Evolutionary conservation across 2,113 vertebrate genomes (phyloP), one percentile per base, ranked within the genome.

Genomic region (Dipodomys stephensi): DNA sequence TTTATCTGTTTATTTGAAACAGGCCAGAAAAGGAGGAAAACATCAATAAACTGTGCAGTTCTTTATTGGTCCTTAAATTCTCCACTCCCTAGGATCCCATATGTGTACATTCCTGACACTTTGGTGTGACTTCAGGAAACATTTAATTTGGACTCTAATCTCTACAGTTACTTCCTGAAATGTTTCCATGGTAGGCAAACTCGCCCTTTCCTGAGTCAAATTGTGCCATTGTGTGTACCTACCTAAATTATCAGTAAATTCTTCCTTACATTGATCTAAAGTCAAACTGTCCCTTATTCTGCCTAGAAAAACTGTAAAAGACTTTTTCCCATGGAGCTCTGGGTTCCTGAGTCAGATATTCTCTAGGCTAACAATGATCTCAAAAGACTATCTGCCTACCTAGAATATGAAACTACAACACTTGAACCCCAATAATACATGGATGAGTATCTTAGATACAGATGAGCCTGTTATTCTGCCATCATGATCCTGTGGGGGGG

Each of bases 21-120:
- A 25, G 30, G 23, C 90, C 27, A 88, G 69, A 92, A 92, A 90
- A 25, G n/a, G 49, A 82, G 69, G 65, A 76, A 92, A 90, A 69
- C 23, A 68, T 67, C 27, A 62, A 2, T 82, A 64, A 77, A 44
- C 20, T 69, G 6, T 28, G 6, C 76, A 46, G 25, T 53, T 92
- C n/a, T 83, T 62, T 57, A 25, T 46, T 60, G 78, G 12, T 15
- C 25, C 30, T 12, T 64, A 49, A 7, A 10, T 28, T 82, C 32
- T 85, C 20, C 28, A 23, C 44, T 68, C 25, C 13, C 22, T 74
- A 22, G 49, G 18, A 28, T 60, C 9, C 65, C 6, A 4, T 13
- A 12, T 27, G 28, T 12, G 7, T 74, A 19, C 8, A 4, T 53
- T 25, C 44, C 49, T 28, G 81, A 44, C 25, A 32, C 72, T 76